Evolutionary conservation across 2,888 invertebrate species (phyloP), one percentile per base, ranked within the genome.

Genomic region (Crioceris asparagi): DNA sequence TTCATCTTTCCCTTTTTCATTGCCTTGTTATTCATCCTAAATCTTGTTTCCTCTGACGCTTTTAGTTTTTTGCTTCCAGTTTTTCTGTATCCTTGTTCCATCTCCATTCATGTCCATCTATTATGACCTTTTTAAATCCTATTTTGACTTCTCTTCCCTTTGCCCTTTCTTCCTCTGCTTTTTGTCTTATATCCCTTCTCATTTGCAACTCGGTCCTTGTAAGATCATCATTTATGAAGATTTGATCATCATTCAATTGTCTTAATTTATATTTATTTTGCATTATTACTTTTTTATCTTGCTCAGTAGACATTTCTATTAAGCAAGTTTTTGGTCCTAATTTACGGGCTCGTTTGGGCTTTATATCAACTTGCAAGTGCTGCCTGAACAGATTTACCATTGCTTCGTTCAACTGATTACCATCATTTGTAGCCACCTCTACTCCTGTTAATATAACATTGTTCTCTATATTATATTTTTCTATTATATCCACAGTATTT

Each of bases 41-140:
- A n/a, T n/a, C n/a, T n/a, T n/a, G n/a, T n/a, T n/a, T n/a, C n/a
- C n/a, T n/a, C n/a, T n/a, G n/a, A n/a, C n/a, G n/a, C n/a, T n/a
- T 10, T 21, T 21, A 21, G 21, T 21, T 21, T 21, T 21, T 21
- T 21, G 2, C 4, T 15, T 29, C 29, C 32, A 35, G 26, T 29
- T 15, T 29, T 29, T 11, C 19, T 35, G 15, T 29, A 10, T 11
- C 17, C 16, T 29, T 29, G 15, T 35, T 29, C 35, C 35, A 35
- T 17, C n/a, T 29, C 35, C 35, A 35, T 17, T 29, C 25, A 11
- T n/a, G 8, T 19, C 35, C 35, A 29, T 35, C 35, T 29, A 35
- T 17, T 2, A 2, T 29, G 4, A 35, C 10, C 15, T 35, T 35
- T 14, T 15, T 19, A 25, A 23, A 25, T 11, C 18, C 29, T 6